A percentile compares a stretch with the other conserved stretches of the same genome.
These are phyloP conservation scores for Lepus americanus DNA, from an alignment of 2,113 vertebrate genomes.

Conservation along the genomic window DNA sequence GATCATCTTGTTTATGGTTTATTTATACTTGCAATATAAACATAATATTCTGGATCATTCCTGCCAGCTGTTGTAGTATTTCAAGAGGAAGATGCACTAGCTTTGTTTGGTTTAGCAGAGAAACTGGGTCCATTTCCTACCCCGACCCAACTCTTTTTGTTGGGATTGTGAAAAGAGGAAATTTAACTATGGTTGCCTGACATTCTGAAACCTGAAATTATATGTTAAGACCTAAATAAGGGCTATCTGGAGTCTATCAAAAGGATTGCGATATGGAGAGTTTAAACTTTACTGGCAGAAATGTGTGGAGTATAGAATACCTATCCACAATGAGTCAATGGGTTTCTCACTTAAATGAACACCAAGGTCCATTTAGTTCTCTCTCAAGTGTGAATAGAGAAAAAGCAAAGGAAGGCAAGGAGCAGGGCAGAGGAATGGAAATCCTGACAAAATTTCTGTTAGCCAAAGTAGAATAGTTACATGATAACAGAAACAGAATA, in stretches of 20 bases:
- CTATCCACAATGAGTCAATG: background rate
- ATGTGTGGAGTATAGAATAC: background rate
- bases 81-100: background rate
- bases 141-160: background rate
- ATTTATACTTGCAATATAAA: background rate
- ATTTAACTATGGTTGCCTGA: background rate
- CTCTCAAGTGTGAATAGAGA: slow-evolving; percentile 11
- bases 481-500: background rate
- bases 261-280: background rate
- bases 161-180: slow-evolving; percentile 29
- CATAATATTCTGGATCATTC: background rate
- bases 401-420: background rate
- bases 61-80: slow-evolving; percentile 22
- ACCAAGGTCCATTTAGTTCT: background rate
- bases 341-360: slow-evolving; percentile 39
- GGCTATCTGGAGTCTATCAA: background rate
- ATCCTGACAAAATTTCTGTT: background rate
- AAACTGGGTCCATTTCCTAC: background rate
- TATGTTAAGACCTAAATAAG: slow-evolving; percentile 17
- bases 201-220: slow-evolving; percentile 17
- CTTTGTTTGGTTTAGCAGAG: background rate
- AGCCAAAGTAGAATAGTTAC: background rate
- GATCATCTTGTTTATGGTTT: background rate
- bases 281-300: background rate
- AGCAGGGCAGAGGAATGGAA: background rate